Conservation (phyloP, 2,113 vertebrate species). For the Sturnus vulgaris region DNA sequence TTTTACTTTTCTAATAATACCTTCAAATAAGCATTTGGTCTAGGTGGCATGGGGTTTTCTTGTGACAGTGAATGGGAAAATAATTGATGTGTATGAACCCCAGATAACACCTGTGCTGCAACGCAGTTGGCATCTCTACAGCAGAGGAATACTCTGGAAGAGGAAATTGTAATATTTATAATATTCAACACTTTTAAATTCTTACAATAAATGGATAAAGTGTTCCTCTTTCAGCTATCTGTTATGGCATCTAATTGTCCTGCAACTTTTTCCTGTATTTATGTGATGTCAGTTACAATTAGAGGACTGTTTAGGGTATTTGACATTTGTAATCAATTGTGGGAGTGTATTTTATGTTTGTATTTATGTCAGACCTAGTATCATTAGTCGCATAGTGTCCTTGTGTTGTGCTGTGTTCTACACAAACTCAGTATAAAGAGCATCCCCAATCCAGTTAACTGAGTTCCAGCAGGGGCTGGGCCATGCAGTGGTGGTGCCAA, state of each 20-base stretch:
- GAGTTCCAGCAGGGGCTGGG: neutral
- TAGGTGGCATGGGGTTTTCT: neutral
- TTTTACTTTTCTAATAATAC: neutral
- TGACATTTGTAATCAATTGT: neutral
- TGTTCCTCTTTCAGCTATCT: neutral
- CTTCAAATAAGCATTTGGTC: neutral
- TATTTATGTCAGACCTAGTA: neutral
- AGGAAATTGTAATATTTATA: neutral
- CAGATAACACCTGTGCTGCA: neutral
- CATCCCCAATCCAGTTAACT: neutral
- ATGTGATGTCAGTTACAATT: neutral
- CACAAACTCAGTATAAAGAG: neutral
- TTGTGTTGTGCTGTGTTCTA: neutral
- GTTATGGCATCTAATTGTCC: neutral
- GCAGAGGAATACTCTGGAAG: neutral
- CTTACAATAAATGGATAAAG: neutral
- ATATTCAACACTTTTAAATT: neutral
- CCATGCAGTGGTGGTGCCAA: no score
- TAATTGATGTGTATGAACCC: neutral
- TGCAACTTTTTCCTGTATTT: fast-evolving
- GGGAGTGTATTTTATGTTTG: neutral
- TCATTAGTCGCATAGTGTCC: fast-evolving
- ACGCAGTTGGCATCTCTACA: neutral
- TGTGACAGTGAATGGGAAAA: neutral
- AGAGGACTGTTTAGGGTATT: neutral